A percentile compares a stretch with the other conserved stretches of the same genome.
phyloP scores from a whole-genome alignment of 2,888 invertebrate species.

The Drepanosiphum platanoidis region DNA sequence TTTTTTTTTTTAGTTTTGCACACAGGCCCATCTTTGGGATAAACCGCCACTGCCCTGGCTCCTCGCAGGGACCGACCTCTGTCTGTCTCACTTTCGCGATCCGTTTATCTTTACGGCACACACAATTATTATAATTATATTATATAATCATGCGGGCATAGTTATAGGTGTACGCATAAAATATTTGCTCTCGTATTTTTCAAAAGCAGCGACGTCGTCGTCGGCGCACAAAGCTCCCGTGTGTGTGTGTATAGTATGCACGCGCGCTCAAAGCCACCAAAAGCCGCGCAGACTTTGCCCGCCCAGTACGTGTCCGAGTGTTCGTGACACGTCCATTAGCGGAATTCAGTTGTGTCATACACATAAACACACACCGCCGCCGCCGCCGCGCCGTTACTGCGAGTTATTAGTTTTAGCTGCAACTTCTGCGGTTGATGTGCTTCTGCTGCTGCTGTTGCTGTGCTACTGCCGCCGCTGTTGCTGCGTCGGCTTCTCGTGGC shows the following conservation, averaged over 20 bases:
- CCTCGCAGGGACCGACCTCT: too few relatives aligned
- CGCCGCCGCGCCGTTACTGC: slow-evolving; percentile 30
- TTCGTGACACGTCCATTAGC: slow-evolving; percentile 62
- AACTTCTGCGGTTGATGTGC: slow-evolving; percentile 61
- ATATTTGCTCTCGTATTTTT: not conserved
- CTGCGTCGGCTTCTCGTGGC: not conserved
- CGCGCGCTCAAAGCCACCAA: slow-evolving; percentile 1
- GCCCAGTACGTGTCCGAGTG: slow-evolving; percentile 62
- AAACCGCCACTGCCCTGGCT: too few relatives aligned
- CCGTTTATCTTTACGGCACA: too few relatives aligned
- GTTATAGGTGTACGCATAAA: too few relatives aligned
- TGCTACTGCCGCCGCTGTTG: not conserved
- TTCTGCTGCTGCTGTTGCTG: not conserved
- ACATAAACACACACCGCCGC: slow-evolving; percentile 57
- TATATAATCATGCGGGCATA: too few relatives aligned
- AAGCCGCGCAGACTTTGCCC: slow-evolving; percentile 53
- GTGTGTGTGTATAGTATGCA: not conserved
- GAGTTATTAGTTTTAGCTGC: slow-evolving; percentile 61
- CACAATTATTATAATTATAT: too few relatives aligned
- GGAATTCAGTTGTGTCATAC: slow-evolving; percentile 61
- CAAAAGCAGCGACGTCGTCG: not conserved
- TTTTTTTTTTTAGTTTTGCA: too few relatives aligned
- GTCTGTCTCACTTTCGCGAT: too few relatives aligned
- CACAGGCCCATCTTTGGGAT: too few relatives aligned
- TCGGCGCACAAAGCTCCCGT: slow-evolving; percentile 9